A percentile compares a stretch with the other conserved stretches of the same genome.
phyloP scores from a whole-genome alignment of 2,888 invertebrate species.

The Lepidochitona cinerea region DNA sequence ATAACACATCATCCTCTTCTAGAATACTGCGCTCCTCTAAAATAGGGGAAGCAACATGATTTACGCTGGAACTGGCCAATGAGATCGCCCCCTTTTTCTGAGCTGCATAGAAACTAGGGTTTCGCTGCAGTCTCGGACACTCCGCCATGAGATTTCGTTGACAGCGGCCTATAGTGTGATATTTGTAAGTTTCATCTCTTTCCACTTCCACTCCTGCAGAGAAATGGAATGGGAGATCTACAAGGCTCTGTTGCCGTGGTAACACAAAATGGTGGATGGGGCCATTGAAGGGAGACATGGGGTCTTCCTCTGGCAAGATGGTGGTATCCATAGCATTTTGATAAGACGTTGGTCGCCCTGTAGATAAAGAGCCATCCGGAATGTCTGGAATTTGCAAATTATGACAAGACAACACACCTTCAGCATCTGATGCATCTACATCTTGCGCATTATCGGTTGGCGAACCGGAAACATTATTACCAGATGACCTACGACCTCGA shows the following conservation, averaged over 20 bases:
- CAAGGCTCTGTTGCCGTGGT: slow-evolving; percentile 4
- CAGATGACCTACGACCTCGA: not conserved
- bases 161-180: not conserved
- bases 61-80: not conserved
- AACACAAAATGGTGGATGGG: slow-evolving; percentile 1
- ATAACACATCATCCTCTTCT: not conserved
- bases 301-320: not conserved
- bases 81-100: not conserved
- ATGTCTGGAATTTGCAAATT: not conserved
- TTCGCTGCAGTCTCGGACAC: not conserved
- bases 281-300: not conserved
- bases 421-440: not conserved
- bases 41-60: not conserved
- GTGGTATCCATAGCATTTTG: not conserved
- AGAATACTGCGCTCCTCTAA: not conserved
- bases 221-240: not conserved
- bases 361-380: no score
- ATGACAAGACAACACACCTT: not conserved
- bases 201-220: not conserved
- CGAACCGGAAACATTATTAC: not conserved
- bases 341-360: not conserved
- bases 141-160: not conserved
- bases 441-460: not conserved
- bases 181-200: not conserved
- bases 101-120: slow-evolving; percentile 1